Evolutionary conservation across 2,888 invertebrate species (phyloP).

Genomic region (Theodoxus fluviatilis): DNA sequence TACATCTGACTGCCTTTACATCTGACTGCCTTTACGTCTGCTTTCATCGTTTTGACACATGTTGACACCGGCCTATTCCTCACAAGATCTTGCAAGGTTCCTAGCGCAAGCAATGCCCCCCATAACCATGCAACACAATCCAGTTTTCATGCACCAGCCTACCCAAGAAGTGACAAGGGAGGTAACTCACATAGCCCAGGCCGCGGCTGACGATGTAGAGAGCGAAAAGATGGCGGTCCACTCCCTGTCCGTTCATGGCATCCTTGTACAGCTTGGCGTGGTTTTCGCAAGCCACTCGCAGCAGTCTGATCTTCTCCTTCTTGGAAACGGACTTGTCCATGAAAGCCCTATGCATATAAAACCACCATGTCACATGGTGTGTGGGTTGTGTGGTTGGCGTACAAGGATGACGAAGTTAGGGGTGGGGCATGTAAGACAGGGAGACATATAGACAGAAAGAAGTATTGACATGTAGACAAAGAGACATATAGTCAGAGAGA

Average conservation of each 20-base stretch:
- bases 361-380: no score
- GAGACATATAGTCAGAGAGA: no score
- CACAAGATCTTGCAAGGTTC: neutral
- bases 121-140: no score
- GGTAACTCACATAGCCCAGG: constrained; percentile 67
- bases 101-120: neutral
- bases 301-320: constrained; percentile 61
- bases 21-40: no score
- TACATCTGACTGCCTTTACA: no score
- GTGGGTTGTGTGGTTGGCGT: no score
- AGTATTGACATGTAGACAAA: no score
- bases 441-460: no score
- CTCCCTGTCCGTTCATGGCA: constrained; percentile 68
- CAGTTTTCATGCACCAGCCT: no score
- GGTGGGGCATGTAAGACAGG: no score
- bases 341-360: constrained; percentile 59
- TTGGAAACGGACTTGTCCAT: constrained; percentile 49
- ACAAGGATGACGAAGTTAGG: no score
- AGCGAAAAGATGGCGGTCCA: constrained; percentile 68
- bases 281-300: constrained; percentile 61
- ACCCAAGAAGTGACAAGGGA: no score
- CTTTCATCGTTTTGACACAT: neutral
- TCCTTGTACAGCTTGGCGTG: constrained; percentile 67
- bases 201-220: constrained; percentile 67
- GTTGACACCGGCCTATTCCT: neutral